A percentile compares a stretch with the other conserved stretches of the same genome.
These are phyloP conservation scores for Spongilla lacustris DNA, from an alignment of 37 sponge, comb jelly and placozoan genomes.

Conservation along the genomic window DNA sequence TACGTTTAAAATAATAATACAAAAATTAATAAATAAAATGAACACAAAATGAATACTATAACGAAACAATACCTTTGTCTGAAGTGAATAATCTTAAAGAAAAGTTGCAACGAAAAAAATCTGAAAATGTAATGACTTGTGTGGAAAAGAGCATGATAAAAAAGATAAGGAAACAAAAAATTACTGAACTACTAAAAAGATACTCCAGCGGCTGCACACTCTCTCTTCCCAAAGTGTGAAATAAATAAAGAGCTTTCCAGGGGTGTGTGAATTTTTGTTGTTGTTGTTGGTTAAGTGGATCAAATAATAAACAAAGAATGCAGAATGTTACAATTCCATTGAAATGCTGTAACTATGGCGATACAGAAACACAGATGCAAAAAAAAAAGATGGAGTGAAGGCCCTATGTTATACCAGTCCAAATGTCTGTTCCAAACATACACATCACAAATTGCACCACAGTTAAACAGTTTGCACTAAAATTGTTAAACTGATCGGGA, in stretches of 20 bases:
- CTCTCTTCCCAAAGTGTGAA: not conserved
- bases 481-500: not conserved
- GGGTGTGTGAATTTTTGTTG: not conserved
- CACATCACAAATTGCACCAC: not conserved
- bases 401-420: not conserved
- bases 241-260: not conserved
- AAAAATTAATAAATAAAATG: not conserved
- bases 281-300: not conserved
- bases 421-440: not conserved
- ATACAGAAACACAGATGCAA: not conserved
- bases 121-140: not conserved
- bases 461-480: not conserved
- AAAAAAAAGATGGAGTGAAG: not conserved
- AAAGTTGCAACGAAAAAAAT: not conserved
- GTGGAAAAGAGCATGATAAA: not conserved
- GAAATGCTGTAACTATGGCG: not conserved
- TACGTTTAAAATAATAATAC: not conserved
- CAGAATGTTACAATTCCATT: not conserved
- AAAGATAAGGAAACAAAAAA: not conserved
- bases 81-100: conserved; percentile 1
- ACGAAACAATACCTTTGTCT: not conserved
- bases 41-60: not conserved
- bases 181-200: not conserved
- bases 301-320: not conserved
- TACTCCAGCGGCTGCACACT: not conserved